Percentiles rank a stretch among this genome's conserved stretches.
Evolutionary conservation across 2,797 vertebrate genomes (phyloP).

Genomic region (Eulemur albifrons): DNA sequence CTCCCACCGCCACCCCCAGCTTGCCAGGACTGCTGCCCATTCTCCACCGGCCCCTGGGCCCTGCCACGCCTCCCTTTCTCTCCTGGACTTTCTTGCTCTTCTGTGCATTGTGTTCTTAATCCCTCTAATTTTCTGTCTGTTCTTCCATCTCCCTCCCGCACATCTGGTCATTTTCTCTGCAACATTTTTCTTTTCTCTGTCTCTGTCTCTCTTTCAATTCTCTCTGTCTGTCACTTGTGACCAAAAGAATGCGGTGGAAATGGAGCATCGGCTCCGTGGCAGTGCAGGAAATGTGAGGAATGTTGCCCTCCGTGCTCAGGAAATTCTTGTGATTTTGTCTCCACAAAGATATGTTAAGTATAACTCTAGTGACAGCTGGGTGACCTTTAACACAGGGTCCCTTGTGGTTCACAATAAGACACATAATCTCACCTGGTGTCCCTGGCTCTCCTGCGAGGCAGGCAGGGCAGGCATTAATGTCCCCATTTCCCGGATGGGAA

Average conservation of each 20-base stretch:
- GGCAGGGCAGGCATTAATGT: fast-evolving
- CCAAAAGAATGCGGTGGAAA: background rate
- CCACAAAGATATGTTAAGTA: background rate
- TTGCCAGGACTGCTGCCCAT: too few species aligned
- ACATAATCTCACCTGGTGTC: background rate
- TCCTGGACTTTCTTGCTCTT: background rate
- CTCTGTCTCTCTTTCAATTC: background rate
- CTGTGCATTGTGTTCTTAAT: background rate
- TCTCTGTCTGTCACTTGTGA: background rate
- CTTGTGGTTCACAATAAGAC: background rate
- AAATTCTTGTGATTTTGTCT: background rate
- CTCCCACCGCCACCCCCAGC: fast-evolving
- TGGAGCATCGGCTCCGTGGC: background rate
- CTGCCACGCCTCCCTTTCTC: background rate
- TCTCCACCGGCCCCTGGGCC: background rate
- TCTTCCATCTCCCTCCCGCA: background rate
- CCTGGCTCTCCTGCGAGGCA: background rate
- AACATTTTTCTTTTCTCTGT: background rate
- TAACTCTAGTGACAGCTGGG: too few species aligned
- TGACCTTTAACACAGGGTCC: fast-evolving
- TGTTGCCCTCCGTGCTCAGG: background rate
- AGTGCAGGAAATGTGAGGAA: background rate
- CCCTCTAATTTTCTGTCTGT: background rate
- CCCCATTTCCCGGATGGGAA: background rate
- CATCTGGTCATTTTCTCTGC: background rate